These are phyloP conservation scores for Rhagologus leucostigma DNA, from an alignment of 2,113 vertebrate genomes.

Conservation along the genomic window DNA sequence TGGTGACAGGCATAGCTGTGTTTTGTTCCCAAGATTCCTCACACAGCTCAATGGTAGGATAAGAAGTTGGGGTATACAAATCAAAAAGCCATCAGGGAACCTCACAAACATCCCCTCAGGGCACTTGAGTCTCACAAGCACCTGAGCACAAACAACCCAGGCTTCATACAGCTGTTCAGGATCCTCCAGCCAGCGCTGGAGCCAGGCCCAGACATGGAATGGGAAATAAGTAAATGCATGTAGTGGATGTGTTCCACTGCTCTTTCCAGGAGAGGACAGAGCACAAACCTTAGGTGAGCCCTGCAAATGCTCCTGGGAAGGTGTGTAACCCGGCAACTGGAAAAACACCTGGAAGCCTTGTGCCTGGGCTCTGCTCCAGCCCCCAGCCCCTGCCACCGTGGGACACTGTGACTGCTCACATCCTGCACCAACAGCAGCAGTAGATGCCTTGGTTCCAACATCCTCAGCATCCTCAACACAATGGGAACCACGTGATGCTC, in stretches of 20 bases:
- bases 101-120: background rate
- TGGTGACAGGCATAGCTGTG: background rate
- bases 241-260: background rate
- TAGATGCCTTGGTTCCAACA: background rate
- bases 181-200: background rate
- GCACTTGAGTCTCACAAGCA: background rate
- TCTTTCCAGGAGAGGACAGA: background rate
- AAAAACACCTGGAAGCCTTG: background rate
- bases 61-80: background rate
- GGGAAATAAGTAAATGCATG: background rate
- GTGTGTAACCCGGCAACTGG: background rate
- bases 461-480: background rate
- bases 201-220: background rate
- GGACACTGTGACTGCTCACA: background rate
- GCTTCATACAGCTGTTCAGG: background rate
- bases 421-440: rapidly evolving
- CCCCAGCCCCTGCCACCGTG: background rate
- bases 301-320: background rate
- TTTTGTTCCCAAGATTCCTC: background rate
- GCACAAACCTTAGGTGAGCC: background rate
- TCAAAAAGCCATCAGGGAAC: background rate
- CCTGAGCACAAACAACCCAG: background rate
- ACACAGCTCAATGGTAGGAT: background rate
- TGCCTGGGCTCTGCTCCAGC: background rate
- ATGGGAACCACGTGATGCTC: background rate